Evolutionary conservation across 2,797 vertebrate genomes (phyloP), one percentile per base, ranked within the genome.

Genomic region (Esox masquinongy): DNA sequence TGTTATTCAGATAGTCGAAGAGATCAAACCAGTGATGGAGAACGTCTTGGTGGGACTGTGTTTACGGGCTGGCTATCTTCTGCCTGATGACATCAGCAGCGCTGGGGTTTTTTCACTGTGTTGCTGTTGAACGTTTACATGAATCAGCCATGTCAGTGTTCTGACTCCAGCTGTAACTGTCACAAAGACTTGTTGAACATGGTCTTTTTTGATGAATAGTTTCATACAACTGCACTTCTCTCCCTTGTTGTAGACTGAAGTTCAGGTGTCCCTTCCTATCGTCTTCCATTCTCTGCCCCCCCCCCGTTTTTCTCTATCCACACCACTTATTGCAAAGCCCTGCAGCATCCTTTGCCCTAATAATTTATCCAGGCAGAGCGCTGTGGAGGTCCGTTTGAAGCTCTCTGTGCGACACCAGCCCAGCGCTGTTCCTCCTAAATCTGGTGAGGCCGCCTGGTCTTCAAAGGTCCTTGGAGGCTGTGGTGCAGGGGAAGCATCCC

Each of bases 301-400:
- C 26, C 31, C 34, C 6, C n/a, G 34, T 43, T 22, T 43, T 53
- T 80, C 16, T 19, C 24, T 39, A 1, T 24, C 29, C 31, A 43
- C 51, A n/a, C 3, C n/a, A 14, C 47, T 19, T 34, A 47, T 77
- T 74, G 78, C 68, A 83, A 82, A 67, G 75, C 51, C 69, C 39
- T 77, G 74, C 73, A 74, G 77, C 80, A 78, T 84, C 74, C 80
- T 78, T 61, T 73, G 71, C 76, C 70, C 59, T 68, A 76, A 77
- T 77, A 26, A 61, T 79, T 84, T 80, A 82, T 70, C 76, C 59
- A 43, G 67, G 80, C 80, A 59, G 68, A 72, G 61, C 71, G 22
- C 80, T 80, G 78, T 73, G 64, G 74, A n/a, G 71, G 34, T 70
- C 22, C 22, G 59, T 87, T 86, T 85, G 75, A 87, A 87, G 77